Evolutionary conservation across 2,888 invertebrate genomes (phyloP), one percentile per base, ranked within the genome.

Genomic region (Leucania comma): DNA sequence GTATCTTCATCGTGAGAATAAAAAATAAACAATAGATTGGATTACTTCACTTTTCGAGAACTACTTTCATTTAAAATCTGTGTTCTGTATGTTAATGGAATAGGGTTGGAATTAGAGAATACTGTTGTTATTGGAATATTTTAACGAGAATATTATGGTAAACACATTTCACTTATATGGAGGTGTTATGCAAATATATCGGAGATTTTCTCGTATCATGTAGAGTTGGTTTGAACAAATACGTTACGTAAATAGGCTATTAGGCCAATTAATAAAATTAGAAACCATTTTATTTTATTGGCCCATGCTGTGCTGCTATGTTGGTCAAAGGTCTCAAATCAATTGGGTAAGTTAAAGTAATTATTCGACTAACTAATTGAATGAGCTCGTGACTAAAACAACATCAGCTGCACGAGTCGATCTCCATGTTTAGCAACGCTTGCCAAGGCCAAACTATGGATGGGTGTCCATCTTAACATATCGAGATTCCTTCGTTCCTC

Each of bases 111-210:
- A 77, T 68, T 82, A 24, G 61, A 32, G 1, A 58, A 61, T 35
- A 32, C 56, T 3, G 9, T 63, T 58, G 48, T 50, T 56, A 71
- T n/a, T 73, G 68, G 64, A 60, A 50, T 72, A 66, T 74, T 61
- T 67, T 71, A 85, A 86, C 82, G 85, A 79, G 86, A 84, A 85
- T 82, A 76, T 80, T 87, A 89, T 89, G 88, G 79, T 81, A 87
- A 89, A 86, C 71, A 73, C 81, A 83, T 89, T 87, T 88, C 85
- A 83, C 86, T 80, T 81, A 78, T 59, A 80, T 20, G 17, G 42
- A 42, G 78, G 75, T 74, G 77, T 83, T 84, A 86, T 86, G 86
- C 81, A 85, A 87, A 87, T 81, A 20, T 75, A 78, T 81, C 70
- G 73, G 66, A 59, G 69, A 65, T 81, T 82, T 84, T 80, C 68